These are phyloP conservation scores for Drosophila siamana DNA, from an alignment of 2,888 invertebrate species.

Conservation along the genomic window DNA sequence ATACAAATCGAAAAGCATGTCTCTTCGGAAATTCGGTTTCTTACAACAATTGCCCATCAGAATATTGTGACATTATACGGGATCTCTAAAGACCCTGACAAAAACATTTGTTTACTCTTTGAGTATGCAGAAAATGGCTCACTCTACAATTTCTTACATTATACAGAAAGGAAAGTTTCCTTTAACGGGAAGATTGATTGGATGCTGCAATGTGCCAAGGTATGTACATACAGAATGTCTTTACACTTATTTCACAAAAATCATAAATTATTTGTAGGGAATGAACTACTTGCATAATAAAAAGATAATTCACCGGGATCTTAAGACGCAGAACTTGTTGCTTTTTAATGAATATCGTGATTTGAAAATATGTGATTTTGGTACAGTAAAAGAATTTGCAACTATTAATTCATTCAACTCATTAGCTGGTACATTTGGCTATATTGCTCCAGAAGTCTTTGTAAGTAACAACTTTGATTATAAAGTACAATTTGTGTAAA, in stretches of 20 bases:
- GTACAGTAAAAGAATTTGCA: conserved; percentile 4
- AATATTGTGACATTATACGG: conserved; percentile 19
- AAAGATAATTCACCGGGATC: too few relatives aligned
- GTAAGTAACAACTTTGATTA: too few relatives aligned
- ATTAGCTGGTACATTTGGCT: conserved; percentile 4
- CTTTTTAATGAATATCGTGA: not conserved
- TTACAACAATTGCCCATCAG: conserved; percentile 5
- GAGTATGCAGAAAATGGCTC: conserved; percentile 29
- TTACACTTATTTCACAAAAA: too few relatives aligned
- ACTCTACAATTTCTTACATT: conserved; percentile 17
- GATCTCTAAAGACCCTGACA: not conserved
- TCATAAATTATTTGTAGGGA: too few relatives aligned
- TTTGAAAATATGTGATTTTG: conserved; percentile 32
- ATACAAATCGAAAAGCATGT: conserved; percentile 8
- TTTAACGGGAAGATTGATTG: conserved; percentile 6
- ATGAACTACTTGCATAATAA: too few relatives aligned
- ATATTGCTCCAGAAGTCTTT: conserved; percentile 38
- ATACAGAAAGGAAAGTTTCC: not conserved
- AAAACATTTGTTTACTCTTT: conserved; percentile 15
- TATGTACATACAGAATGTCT: conserved; percentile 18
- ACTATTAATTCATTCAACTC: not conserved
- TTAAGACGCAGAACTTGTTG: too few relatives aligned
- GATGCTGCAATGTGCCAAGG: conserved; percentile 30
- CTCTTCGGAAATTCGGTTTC: not conserved
- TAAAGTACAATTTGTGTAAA: not conserved